Conservation (phyloP, 1,140 invertebrate genomes). For the Dreissena polymorpha region DNA sequence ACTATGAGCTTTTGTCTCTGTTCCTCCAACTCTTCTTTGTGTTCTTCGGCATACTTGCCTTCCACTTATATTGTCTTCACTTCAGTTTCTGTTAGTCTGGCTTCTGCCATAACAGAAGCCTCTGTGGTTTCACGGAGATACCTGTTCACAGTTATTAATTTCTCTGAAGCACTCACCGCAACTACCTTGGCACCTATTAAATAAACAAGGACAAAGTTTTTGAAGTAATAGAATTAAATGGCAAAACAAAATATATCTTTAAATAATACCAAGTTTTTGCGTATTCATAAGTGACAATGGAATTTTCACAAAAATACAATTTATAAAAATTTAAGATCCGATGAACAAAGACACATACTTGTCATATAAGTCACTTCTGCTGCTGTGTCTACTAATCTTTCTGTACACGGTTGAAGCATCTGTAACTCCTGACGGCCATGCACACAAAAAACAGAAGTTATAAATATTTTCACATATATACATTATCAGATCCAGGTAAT, state of each 20-base stretch:
- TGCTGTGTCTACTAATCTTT: constrained; percentile 9
- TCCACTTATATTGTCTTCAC: constrained; percentile 29
- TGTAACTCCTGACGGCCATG: constrained; percentile 11
- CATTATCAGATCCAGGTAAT: background rate
- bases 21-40: constrained; percentile 25
- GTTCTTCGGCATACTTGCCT: constrained; percentile 40
- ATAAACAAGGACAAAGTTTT: too few species aligned
- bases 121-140: constrained; percentile 1
- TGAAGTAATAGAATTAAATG: too few species aligned
- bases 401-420: background rate
- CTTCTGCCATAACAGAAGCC: constrained; percentile 12
- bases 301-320: too few species aligned
- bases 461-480: background rate
- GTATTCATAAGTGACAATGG: too few species aligned
- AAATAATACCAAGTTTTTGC: too few species aligned
- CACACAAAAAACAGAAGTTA: background rate
- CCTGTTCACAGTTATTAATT: background rate
- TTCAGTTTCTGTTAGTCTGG: constrained; percentile 17
- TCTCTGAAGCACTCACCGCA: constrained; percentile 2
- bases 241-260: too few species aligned
- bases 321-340: too few species aligned
- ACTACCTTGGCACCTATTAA: constrained; percentile 18
- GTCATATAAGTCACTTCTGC: constrained; percentile 37
- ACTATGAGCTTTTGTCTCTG: background rate
- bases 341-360: background rate